A percentile compares a stretch with the other conserved stretches of the same genome.
These are phyloP conservation scores for Apteryx mantelli DNA, from an alignment of 2,113 vertebrate species.

Conservation along the genomic window DNA sequence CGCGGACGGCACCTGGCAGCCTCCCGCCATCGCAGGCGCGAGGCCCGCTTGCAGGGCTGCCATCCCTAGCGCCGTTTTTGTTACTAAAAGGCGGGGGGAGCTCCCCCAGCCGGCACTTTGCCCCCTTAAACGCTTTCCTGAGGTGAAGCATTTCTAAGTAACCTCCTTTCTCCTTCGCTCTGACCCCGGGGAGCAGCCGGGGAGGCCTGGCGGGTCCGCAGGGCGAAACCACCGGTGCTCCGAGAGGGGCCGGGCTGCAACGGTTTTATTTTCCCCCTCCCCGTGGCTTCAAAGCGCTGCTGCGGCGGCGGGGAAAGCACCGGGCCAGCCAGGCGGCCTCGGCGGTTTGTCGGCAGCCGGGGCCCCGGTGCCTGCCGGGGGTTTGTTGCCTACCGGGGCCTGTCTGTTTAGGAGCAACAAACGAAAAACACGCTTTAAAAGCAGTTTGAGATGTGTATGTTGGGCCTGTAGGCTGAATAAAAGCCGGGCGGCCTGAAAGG, in stretches of 20 bases:
- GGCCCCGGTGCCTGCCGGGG: not conserved
- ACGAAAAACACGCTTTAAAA: slow-evolving; percentile 43
- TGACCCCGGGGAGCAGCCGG: no score
- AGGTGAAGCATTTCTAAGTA: fast-evolving
- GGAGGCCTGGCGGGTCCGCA: no score
- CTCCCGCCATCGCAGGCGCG: not conserved
- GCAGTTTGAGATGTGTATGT: slow-evolving; percentile 41
- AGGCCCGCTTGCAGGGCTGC: not conserved
- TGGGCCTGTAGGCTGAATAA: slow-evolving; percentile 15
- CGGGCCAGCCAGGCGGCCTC: no score
- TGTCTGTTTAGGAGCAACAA: slow-evolving; percentile 23
- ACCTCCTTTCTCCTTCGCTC: no score
- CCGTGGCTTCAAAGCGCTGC: not conserved
- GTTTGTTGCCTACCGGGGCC: not conserved
- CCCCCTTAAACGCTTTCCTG: not conserved
- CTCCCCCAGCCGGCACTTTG: no score
- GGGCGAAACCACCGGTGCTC: fast-evolving
- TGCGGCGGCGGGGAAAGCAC: fast-evolving
- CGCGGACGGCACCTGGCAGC: not conserved
- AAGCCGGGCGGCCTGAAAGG: slow-evolving; percentile 27
- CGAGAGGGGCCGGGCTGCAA: fast-evolving
- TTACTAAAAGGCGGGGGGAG: not conserved
- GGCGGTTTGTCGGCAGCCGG: not conserved
- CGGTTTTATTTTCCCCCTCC: not conserved
- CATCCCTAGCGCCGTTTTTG: not conserved